Base-by-base conservation (phyloP, 2,113 vertebrate genomes). In the Hucho hucho region DNA sequence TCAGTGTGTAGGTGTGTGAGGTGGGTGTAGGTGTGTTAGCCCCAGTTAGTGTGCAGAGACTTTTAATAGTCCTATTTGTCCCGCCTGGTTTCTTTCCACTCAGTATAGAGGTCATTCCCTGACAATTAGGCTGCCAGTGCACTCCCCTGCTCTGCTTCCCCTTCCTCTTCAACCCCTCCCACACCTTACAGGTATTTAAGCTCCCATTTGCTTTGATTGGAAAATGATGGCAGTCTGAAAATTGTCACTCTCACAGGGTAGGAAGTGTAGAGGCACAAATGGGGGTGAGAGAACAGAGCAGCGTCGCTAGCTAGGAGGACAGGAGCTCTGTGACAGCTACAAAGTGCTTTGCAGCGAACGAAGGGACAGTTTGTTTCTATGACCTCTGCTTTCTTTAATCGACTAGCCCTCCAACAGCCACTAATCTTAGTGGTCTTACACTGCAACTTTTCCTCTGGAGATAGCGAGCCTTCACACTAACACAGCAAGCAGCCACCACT, bases 341-440 rank as follows among this genome's bases (percentile, higher is more conserved):
- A 87, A 88, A 88, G 88, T 87, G 84, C 81, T 58, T 25, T 63
- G 18, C 37, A n/a, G 69, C 87, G 16, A 14, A 53, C 88, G 77
- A 87, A 84, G 85, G 83, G 85, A 89, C 83, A 89, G 81, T 88
- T 87, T 87, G 83, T 82, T 88, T 90, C 81, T 83, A 81, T 83
- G 65, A 64, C 75, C 72, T 83, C 49, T 53, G 66, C 75, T 70
- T 83, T 85, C 83, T 87, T 86, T 80, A 85, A 87, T 87, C 85
- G 73, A 85, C 87, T 78, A 66, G 73, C 72, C 83, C 78, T 77
- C 86, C 87, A 84, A 87, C 86, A 82, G 83, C 86, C 85, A 86
- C 87, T 88, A 86, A 87, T 84, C 83, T 83, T 82, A 84, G 78
- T 81, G 84, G 61, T 84, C 83, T 86, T 81, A 81, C 72, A 29